Evolutionary conservation across 1,140 invertebrate genomes (phyloP), one percentile per base, ranked within the genome.

Genomic region (Oedothorax gibbosus): DNA sequence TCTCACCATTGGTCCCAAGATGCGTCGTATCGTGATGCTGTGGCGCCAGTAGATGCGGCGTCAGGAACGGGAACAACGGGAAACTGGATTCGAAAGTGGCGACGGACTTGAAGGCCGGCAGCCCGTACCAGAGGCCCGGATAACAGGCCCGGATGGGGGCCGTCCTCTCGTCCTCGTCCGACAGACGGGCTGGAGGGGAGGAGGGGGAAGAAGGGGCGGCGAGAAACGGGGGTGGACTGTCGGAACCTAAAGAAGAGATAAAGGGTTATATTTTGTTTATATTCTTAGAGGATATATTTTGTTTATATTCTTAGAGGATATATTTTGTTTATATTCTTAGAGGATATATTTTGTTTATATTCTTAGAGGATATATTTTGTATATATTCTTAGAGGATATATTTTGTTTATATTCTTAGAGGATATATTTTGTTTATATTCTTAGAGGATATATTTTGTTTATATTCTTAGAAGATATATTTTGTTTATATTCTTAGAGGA

Each of bases 1-100:
- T 35, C 35, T 35, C 35, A 35, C 35, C 35, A 35, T 35, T 35
- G 51, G 69, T 71, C 54, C 69, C 69, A 71, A 53, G 51, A 6
- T 71, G 69, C 0, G 69, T 15, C 5, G 69, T 11, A 2, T 57
- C 20, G 4, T 35, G 72, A 51, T 60, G 72, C 66, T 49, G 78
- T 49, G n/a, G 78, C 62, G 86, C 56, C 7, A 82, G 77, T 6
- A 86, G 81, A 50, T 87, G 83, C 3, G 79, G 80, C 8, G 85
- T 78, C 56, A 87, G 73, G 50, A 87, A 66, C 5, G 87, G 87
- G 18, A 86, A 86, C 10, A 87, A 65, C 5, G 87, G 87, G 54
- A 86, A 85, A 35, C 77, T 65, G 20, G 86, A 73, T 14, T 78
- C 86, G 78, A 84, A 84, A 8, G 81, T 84, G 8, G 81, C 81